Evolutionary conservation across 2,797 vertebrate species (phyloP), one percentile per base, ranked within the genome.

Genomic region (Anableps anableps): DNA sequence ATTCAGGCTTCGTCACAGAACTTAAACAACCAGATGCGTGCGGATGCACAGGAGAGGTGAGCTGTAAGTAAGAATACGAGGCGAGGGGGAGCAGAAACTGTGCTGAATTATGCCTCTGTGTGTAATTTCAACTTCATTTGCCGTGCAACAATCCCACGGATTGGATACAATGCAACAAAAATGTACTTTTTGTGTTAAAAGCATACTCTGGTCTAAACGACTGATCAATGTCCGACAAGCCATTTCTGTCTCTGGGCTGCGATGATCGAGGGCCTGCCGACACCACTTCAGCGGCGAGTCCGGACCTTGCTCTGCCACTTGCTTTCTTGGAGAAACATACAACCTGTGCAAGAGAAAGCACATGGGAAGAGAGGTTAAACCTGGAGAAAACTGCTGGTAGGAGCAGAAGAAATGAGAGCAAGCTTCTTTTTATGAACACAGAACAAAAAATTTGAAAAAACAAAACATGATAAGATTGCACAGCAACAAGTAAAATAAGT

Each of bases 241-340:
- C 50, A 97, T 95, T 88, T 99, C 97, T 0, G 97, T 98, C 93
- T 98, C 97, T 0, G 97, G 97, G 85, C 96, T 98, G 84, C 96
- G 97, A 7, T 97, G 96, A 86, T 98, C 98, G 74, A 99, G 90
- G 77, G 96, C 97, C 86, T 97, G 96, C 2, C 97, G 94, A 88
- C 97, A 98, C 98, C 97, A 99, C 72, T 97, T 97, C 78, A 98
- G 68, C 0, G 97, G 96, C 0, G 96, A 97, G 64, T 95, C 96
- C 0, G 95, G 92, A 2, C 96, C 96, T 74, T 91, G 93, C 34
- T 96, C 95, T 0, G 90, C 70, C 14, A 94, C 89, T 73, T 96
- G 96, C 90, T 97, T 97, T 92, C 96, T 96, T 0, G 97, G 97
- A 36, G 97, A 97, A 75, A 97, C 96, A 0, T 98, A 98, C 64